A percentile compares a stretch with the other conserved stretches of the same genome.
Conservation (phyloP, 2,797 vertebrate genomes). For the Pseudochromis fuscus region DNA sequence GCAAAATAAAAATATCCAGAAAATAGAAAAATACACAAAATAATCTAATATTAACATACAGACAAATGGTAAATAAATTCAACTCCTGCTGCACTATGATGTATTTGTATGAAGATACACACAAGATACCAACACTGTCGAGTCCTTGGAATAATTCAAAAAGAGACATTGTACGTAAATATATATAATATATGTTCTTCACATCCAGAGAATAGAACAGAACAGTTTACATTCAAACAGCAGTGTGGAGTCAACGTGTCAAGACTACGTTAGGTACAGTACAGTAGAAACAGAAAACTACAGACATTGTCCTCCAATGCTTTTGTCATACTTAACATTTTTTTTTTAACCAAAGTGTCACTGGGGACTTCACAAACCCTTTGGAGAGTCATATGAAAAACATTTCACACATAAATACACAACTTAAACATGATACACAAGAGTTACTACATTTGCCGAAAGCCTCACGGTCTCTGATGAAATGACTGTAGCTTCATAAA, state of each 20-base stretch:
- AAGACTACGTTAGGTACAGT: constrained; percentile 67
- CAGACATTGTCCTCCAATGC: constrained; percentile 58
- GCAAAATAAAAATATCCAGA: constrained; percentile 3
- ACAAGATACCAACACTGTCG: constrained; percentile 72
- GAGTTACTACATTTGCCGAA: constrained; percentile 42
- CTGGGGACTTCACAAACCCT: constrained; percentile 46
- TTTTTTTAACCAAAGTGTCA: constrained; percentile 48
- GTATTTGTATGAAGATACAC: constrained; percentile 71
- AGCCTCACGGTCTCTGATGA: constrained; percentile 30
- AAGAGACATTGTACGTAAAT: constrained; percentile 60
- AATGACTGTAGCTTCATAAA: constrained; percentile 4
- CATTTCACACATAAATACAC: constrained; percentile 61
- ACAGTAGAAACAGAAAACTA: constrained; percentile 68
- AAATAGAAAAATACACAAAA: constrained; percentile 25
- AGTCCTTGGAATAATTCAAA: constrained; percentile 68
- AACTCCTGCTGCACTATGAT: constrained; percentile 57
- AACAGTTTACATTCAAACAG: constrained; percentile 80
- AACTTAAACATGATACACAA: constrained; percentile 48
- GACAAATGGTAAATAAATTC: too few species aligned
- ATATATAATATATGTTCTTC: constrained; percentile 39
- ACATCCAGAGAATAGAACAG: constrained; percentile 66
- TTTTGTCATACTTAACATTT: constrained; percentile 56
- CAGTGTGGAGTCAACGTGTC: constrained; percentile 69
- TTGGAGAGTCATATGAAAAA: constrained; percentile 49
- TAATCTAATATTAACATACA: too few species aligned